phyloP scores from a whole-genome alignment of 2,888 invertebrate species.

The Drosophila testacea region DNA sequence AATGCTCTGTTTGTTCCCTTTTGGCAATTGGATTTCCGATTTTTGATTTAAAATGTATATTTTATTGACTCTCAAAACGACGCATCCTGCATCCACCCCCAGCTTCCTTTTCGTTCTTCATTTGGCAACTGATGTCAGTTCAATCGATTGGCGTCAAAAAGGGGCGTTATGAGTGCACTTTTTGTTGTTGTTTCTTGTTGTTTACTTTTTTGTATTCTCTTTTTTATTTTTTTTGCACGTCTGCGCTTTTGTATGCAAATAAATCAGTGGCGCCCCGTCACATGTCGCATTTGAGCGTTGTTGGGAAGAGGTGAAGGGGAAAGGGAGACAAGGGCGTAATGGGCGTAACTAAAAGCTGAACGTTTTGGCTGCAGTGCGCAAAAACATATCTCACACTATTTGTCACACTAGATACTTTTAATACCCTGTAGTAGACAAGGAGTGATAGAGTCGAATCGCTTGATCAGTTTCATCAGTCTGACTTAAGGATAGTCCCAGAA shows the following conservation, averaged over 20 bases:
- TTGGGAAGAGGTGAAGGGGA: not conserved
- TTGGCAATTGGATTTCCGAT: slow-evolving; percentile 23
- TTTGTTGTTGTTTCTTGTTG: slow-evolving; percentile 26
- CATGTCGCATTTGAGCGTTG: slow-evolving; percentile 63
- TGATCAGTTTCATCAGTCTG: not conserved
- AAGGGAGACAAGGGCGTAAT: slow-evolving; percentile 1
- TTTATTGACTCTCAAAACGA: slow-evolving; percentile 59
- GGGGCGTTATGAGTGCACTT: slow-evolving; percentile 65
- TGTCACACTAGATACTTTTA: slow-evolving; percentile 79
- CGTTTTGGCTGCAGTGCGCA: slow-evolving; percentile 62
- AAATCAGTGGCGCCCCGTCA: slow-evolving; percentile 80
- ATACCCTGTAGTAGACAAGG: slow-evolving; percentile 16
- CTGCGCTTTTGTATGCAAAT: slow-evolving; percentile 82
- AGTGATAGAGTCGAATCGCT: not conserved
- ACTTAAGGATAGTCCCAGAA: no score
- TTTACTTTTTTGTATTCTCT: slow-evolving; percentile 1
- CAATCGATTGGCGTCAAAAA: slow-evolving; percentile 70
- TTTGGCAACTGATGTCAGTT: slow-evolving; percentile 45
- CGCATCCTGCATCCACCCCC: slow-evolving; percentile 24
- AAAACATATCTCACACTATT: slow-evolving; percentile 82
- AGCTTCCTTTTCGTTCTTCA: slow-evolving; percentile 11
- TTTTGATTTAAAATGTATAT: slow-evolving; percentile 61
- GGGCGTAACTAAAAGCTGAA: slow-evolving; percentile 29
- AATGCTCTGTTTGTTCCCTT: not conserved
- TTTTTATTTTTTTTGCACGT: slow-evolving; percentile 54